These are phyloP conservation scores for Trididemnum miniatum DNA, from an alignment of 23 tunicate genomes.

Conservation along the genomic window DNA sequence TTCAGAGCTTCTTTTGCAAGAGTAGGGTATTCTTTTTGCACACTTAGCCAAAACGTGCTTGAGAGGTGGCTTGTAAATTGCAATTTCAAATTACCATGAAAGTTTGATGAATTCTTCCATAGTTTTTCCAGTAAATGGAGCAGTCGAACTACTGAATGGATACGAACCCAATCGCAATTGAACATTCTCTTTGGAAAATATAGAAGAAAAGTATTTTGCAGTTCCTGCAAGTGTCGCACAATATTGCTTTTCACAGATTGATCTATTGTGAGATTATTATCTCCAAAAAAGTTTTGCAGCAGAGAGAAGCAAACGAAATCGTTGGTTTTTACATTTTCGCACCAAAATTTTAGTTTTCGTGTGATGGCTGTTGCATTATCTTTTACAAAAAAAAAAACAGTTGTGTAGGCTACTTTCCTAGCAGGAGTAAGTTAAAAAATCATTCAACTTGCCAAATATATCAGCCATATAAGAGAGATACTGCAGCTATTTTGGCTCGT, in stretches of 20 bases:
- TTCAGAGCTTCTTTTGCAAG: not conserved
- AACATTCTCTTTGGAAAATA: no score
- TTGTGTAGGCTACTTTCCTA: not conserved
- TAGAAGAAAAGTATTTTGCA: no score
- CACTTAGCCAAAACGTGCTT: no score
- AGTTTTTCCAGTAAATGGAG: no score
- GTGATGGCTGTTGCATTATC: not conserved
- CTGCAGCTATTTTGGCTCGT: conserved; percentile 14
- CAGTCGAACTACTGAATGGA: no score
- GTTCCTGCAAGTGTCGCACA: conserved; percentile 24
- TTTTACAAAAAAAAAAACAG: not conserved
- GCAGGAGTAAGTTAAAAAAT: conserved; percentile 5
- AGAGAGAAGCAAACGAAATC: no score
- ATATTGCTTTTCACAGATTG: conserved; percentile 15
- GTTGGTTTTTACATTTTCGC: no score
- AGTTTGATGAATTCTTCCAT: conserved; percentile 2
- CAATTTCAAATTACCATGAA: conserved; percentile 17
- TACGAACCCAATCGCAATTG: not conserved
- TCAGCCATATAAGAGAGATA: conserved; percentile 12
- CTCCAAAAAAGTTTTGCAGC: conserved; percentile 1
- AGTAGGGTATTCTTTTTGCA: no score
- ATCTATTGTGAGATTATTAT: conserved; percentile 12
- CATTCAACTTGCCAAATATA: not conserved
- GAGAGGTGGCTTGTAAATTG: no score
- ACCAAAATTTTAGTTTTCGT: no score